phyloP scores from a whole-genome alignment of 2,113 vertebrate species.

The Oryzias curvinotus region DNA sequence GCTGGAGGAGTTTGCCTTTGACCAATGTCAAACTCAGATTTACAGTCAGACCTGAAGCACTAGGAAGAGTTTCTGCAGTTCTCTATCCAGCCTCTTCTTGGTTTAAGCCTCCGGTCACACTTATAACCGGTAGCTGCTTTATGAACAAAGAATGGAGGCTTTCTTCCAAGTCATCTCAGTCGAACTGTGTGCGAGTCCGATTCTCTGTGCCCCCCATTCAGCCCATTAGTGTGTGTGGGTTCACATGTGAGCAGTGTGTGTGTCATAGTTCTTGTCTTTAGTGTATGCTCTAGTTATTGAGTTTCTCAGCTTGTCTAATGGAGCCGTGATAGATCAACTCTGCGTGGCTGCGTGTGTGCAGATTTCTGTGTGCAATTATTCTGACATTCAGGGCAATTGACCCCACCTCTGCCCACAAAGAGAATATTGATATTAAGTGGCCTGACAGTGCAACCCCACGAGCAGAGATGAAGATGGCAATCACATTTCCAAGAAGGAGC shows the following conservation, averaged over 20 bases:
- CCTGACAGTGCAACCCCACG: conserved; percentile 42
- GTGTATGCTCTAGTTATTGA: conserved; percentile 29
- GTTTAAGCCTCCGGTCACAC: conserved; percentile 48
- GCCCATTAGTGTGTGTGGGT: conserved; percentile 10
- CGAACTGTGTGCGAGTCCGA: conserved; percentile 25
- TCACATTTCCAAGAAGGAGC: conserved; percentile 30
- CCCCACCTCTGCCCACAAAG: conserved; percentile 52
- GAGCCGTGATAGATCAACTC: conserved; percentile 15
- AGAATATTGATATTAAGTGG: conserved; percentile 71
- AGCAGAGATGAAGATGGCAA: conserved; percentile 28
- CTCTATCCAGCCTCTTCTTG: conserved; percentile 1
- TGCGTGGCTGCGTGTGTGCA: conserved; percentile 24
- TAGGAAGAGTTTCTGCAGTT: background rate
- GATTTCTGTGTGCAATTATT: conserved; percentile 58
- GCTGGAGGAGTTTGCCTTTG: background rate
- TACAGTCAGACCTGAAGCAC: background rate
- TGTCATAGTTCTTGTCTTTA: conserved; percentile 25
- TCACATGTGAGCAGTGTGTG: conserved; percentile 9
- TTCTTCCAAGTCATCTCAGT: conserved; percentile 42
- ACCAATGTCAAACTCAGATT: background rate
- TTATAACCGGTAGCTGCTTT: conserved; percentile 43
- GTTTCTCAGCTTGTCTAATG: conserved; percentile 22
- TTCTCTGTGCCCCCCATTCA: conserved; percentile 48
- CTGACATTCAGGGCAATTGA: conserved; percentile 54
- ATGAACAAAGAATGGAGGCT: conserved; percentile 42